A percentile compares a stretch with the other conserved stretches of the same genome.
These are phyloP conservation scores for Stomorhina lunata DNA, from an alignment of 2,888 invertebrate genomes.

Conservation along the genomic window DNA sequence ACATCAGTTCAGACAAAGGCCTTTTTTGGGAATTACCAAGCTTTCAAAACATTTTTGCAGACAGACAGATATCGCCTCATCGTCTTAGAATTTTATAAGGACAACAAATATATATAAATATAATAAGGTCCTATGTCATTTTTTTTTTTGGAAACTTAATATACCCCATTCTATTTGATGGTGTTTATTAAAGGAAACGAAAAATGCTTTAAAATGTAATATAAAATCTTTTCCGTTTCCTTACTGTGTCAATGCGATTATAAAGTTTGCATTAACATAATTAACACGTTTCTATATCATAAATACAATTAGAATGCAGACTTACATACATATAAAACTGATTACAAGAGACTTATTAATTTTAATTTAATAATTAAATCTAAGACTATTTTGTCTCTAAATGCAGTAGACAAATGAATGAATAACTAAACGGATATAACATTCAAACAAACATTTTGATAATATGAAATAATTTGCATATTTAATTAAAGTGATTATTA, in stretches of 20 bases:
- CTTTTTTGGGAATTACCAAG: too few species aligned
- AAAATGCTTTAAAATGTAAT: too few species aligned
- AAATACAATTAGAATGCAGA: background rate
- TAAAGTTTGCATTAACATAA: constrained; percentile 42
- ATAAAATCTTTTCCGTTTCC: background rate
- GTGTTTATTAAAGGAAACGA: too few species aligned
- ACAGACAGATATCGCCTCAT: too few species aligned
- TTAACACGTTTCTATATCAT: constrained; percentile 34
- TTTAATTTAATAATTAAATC: constrained; percentile 6
- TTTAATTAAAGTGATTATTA: background rate
- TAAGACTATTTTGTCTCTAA: background rate
- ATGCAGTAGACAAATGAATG: background rate
- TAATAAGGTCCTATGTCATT: too few species aligned
- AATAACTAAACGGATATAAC: background rate
- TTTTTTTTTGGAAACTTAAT: too few species aligned
- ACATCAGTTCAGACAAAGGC: too few species aligned
- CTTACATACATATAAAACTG: background rate
- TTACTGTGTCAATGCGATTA: constrained; percentile 23
- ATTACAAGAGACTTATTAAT: constrained; percentile 34
- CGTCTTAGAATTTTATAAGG: too few species aligned
- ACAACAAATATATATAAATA: too few species aligned
- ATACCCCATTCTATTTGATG: too few species aligned
- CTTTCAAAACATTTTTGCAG: too few species aligned
- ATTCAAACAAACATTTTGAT: background rate
- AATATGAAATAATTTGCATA: constrained; percentile 1